Evolutionary conservation across 2,113 vertebrate species (phyloP), one percentile per base, ranked within the genome.

Genomic region (Tor tambroides): DNA sequence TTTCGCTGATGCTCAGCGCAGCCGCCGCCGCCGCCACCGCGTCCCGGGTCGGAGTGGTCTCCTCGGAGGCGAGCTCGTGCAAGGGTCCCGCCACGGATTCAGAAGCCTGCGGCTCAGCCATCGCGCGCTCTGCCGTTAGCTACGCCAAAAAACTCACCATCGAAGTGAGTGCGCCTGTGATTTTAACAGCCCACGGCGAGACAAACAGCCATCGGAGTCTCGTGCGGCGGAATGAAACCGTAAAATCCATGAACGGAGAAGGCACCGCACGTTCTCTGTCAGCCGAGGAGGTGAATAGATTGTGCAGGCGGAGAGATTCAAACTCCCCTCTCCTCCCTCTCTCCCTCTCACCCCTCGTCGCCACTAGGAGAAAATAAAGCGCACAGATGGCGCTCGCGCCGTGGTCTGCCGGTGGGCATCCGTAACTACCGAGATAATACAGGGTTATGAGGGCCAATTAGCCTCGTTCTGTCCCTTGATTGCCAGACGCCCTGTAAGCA

Each of bases 71-170:
- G 28, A 41, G 80, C 80, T 95, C 93, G 86, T 91, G 19, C 81
- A 92, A 91, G 90, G 92, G 93, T 93, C 94, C 95, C 91, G 93
- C 93, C 72, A 91, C 84, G 35, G 88, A 90, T 81, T 94, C 94
- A 61, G 93, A 93, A 90, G 94, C 89, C 85, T 92, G 93, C 38
- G 93, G 89, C 92, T 93, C 94, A 75, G 94, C 95, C 95, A 96
- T 96, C 92, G 89, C 92, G 89, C 88, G 90, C 88, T 80, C 90
- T 84, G 83, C 86, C 79, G 89, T 92, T 92, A 94, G 90, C 92
- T 91, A 90, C 69, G 81, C 88, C 90, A 90, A 85, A 46, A 17
- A 43, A 80, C 85, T 74, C 86, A 59, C 65, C 49, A 56, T 74
- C 26, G 61, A 43, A 51, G 87, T 67, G 86, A 89, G 87, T 83